Conservation (phyloP, 2,888 invertebrate genomes). For the Dascillus cervinus region DNA sequence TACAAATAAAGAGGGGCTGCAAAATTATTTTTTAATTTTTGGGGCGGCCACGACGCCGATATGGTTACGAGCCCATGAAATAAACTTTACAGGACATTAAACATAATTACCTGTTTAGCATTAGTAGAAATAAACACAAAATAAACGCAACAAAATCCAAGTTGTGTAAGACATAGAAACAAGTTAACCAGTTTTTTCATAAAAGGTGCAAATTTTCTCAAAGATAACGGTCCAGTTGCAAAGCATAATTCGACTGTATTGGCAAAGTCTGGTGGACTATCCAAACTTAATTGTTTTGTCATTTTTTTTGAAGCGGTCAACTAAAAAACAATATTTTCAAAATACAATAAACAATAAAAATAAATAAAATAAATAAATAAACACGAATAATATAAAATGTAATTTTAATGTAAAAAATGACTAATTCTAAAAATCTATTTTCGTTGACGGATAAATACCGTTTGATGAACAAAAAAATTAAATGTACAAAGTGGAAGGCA, state of each 20-base stretch:
- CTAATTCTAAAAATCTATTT: neutral
- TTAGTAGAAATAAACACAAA: constrained; percentile 90
- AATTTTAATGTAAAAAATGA: neutral
- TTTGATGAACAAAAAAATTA: neutral
- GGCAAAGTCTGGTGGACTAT: constrained; percentile 63
- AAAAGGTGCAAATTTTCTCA: constrained; percentile 53
- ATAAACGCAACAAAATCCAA: constrained; percentile 97
- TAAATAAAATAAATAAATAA: neutral
- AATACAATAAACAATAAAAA: constrained; percentile 3
- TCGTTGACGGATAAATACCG: neutral
- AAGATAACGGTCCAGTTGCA: constrained; percentile 58
- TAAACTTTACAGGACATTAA: too few relatives aligned
- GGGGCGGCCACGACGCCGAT: too few relatives aligned
- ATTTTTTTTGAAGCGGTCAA: constrained; percentile 64
- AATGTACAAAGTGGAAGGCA: neutral
- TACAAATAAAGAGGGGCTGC: neutral
- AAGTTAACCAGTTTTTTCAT: constrained; percentile 70
- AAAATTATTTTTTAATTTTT: constrained; percentile 3
- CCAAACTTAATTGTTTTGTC: constrained; percentile 49
- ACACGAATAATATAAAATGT: neutral
- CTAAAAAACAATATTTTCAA: too few relatives aligned
- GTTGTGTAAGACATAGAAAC: constrained; percentile 90
- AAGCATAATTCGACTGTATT: constrained; percentile 78
- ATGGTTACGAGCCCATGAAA: neutral
- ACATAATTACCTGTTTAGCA: constrained; percentile 57